phyloP scores from a whole-genome alignment of 2,113 vertebrate genomes.

The Peromyscus californicus region DNA sequence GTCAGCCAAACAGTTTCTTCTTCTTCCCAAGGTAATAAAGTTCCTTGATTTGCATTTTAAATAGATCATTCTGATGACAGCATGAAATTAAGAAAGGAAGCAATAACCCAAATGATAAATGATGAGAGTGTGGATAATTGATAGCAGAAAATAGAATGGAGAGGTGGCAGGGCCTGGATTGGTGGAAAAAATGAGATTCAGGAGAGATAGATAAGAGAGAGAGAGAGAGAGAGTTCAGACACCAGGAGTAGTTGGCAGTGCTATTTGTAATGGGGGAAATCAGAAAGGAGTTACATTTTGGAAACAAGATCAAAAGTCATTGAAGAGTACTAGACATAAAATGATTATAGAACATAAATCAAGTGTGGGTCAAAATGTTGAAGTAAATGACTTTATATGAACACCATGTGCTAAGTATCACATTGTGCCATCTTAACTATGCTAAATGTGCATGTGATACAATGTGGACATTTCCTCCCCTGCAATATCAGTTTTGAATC shows the following conservation, averaged over 20 bases:
- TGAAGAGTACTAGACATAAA: background rate
- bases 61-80: slow-evolving; percentile 38
- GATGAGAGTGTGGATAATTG: background rate
- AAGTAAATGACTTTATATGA: background rate
- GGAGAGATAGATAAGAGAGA: background rate
- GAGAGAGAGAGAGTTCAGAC: background rate
- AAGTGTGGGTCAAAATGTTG: background rate
- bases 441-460: background rate
- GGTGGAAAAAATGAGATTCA: background rate
- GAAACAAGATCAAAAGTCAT: background rate
- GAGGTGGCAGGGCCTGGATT: background rate
- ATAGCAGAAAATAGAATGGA: slow-evolving; percentile 24
- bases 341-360: background rate
- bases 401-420: background rate
- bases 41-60: slow-evolving; percentile 48
- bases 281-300: background rate
- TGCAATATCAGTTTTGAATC: background rate
- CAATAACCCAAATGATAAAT: slow-evolving; percentile 49
- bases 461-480: background rate
- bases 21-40: slow-evolving; percentile 34
- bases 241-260: background rate
- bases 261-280: background rate
- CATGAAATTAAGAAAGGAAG: slow-evolving; percentile 58
- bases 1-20: background rate
- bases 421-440: background rate